These are phyloP conservation scores for rat (Rattus norvegicus) DNA, from an alignment of 2,113 vertebrate species.

Conservation along the genomic window DNA sequence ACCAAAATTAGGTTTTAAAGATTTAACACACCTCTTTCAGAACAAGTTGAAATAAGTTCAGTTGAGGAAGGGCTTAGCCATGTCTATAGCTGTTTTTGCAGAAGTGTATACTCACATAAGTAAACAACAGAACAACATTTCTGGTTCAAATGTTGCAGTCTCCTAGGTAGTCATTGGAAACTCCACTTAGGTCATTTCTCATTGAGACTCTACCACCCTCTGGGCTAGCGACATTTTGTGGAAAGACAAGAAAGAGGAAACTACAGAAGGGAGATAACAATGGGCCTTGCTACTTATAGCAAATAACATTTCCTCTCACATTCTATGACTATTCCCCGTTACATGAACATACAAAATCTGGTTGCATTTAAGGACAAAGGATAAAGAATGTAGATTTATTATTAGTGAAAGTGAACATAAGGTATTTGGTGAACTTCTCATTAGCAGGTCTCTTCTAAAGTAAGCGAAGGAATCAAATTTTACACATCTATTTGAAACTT, in stretches of 20 bases:
- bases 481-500: not conserved
- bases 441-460: not conserved
- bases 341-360: not conserved
- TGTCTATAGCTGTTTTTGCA: not conserved
- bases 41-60: not conserved
- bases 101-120: not conserved
- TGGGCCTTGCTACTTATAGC: not conserved
- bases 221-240: not conserved
- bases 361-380: not conserved
- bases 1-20: not conserved
- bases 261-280: not conserved
- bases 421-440: not conserved
- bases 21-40: not conserved
- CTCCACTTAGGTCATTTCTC: not conserved
- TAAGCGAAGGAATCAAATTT: not conserved
- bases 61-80: not conserved
- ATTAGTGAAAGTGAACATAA: not conserved
- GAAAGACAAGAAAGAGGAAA: not conserved
- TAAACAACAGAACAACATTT: not conserved
- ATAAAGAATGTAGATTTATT: not conserved
- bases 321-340: not conserved
- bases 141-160: not conserved
- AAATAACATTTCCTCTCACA: not conserved
- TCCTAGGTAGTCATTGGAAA: not conserved
- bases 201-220: too few species aligned